Conservation (phyloP, 2,888 invertebrate species). For the Hipparchia semele region DNA sequence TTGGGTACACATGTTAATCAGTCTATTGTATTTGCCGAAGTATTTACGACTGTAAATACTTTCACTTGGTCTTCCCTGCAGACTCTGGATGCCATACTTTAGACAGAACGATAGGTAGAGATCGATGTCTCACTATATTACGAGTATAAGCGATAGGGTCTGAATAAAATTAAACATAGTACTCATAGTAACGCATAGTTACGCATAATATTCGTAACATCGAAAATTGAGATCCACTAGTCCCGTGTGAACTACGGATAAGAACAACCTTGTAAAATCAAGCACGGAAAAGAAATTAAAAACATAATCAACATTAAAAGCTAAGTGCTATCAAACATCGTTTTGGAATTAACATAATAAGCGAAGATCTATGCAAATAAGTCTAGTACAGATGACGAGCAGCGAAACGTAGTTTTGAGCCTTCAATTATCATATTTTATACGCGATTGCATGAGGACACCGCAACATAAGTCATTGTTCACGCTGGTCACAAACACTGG, state of each 20-base stretch:
- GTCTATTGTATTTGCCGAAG: background rate
- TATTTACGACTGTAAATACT: background rate
- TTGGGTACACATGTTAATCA: slow-evolving; percentile 5
- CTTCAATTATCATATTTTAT: slow-evolving; percentile 79
- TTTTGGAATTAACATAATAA: slow-evolving; percentile 15
- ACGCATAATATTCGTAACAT: background rate
- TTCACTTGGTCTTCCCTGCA: background rate
- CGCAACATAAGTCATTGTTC: slow-evolving; percentile 77
- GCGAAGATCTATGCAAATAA: slow-evolving; percentile 14
- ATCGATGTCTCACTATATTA: background rate
- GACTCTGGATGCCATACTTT: background rate
- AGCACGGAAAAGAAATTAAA: slow-evolving; percentile 9
- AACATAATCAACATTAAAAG: slow-evolving; percentile 1
- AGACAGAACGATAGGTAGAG: background rate
- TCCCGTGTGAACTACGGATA: background rate
- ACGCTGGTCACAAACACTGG: slow-evolving; percentile 76
- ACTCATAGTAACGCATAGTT: background rate
- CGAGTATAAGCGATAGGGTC: background rate
- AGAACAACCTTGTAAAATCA: slow-evolving; percentile 1
- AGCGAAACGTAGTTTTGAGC: slow-evolving; percentile 60
- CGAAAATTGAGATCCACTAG: background rate
- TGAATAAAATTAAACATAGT: too few species aligned
- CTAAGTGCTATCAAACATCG: slow-evolving; percentile 19
- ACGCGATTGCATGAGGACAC: slow-evolving; percentile 76
- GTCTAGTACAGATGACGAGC: slow-evolving; percentile 7